Base-by-base conservation (phyloP, 2,113 vertebrate genomes). In the Empidonax traillii region DNA sequence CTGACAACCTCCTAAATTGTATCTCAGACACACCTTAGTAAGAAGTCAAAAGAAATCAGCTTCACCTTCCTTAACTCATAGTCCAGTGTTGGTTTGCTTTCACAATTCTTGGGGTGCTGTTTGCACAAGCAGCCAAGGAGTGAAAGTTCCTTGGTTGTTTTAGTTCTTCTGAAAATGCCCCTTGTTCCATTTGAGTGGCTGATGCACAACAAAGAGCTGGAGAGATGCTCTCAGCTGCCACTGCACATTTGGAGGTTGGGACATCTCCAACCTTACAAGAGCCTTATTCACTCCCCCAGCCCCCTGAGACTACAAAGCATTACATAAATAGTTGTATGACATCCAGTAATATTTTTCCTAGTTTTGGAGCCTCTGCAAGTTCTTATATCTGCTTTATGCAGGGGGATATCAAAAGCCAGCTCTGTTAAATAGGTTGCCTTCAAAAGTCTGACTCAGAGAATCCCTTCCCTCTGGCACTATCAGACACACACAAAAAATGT, bases 31-130 rank as follows among this genome's bases (percentile, higher is more conserved):
- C 65, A 84, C 21, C 31, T 80, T 35, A 33, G 24, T 20, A 37
- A 80, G 72, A 63, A 93, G 91, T 88, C 95, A 95, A 87, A 96
- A 90, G 65, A 81, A 90, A 91, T 96, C 91, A 92, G 24, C 37
- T 93, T 80, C 65, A 62, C 87, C 52, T 75, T 93, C 83, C 69
- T 55, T 15, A 46, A 87, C 13, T 80, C 75, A 25, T 10, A 81
- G 82, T 33, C 76, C 12, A 15, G 23, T 47, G 49, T n/a, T 71
- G 5, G 7, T n/a, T 91, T 43, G 33, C 12, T 85, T 62, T 75
- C 30, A 41, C 41, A 37, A 63, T 78, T 92, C 63, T 72, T 46
- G 9, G 18, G 27, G 35, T 43, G 39, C 9, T 28, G 18, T 49
- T 93, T 88, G 90, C 75, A 72, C 73, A 88, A 55, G 33, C 43